These are phyloP conservation scores for Tetheella fluctuosa DNA, from an alignment of 2,888 invertebrate species.

Conservation along the genomic window DNA sequence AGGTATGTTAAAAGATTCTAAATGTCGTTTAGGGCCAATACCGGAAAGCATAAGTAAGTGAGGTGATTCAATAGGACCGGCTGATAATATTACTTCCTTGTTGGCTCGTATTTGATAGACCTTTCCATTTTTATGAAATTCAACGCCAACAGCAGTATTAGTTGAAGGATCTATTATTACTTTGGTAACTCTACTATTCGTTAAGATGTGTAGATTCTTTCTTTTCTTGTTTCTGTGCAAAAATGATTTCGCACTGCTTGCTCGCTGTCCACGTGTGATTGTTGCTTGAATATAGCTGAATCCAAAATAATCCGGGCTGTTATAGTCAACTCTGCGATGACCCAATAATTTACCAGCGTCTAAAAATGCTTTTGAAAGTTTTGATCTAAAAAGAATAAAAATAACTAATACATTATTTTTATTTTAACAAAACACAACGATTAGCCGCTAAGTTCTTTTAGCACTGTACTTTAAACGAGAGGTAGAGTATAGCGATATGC, in stretches of 20 bases:
- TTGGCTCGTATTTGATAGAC: slow-evolving; percentile 68
- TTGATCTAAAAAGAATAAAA: slow-evolving; percentile 57
- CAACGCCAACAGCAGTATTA: slow-evolving; percentile 70
- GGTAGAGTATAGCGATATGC: too few species aligned
- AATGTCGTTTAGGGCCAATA: slow-evolving; percentile 85
- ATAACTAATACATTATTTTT: too few species aligned
- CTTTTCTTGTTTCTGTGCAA: slow-evolving; percentile 80
- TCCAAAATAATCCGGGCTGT: slow-evolving; percentile 86
- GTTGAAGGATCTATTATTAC: slow-evolving; percentile 83
- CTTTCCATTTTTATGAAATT: slow-evolving; percentile 70
- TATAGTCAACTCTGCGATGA: slow-evolving; percentile 87
- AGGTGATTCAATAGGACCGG: slow-evolving; percentile 91
- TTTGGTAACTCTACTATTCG: slow-evolving; percentile 82
- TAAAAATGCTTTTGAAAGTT: slow-evolving; percentile 87
- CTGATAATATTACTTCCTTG: slow-evolving; percentile 86
- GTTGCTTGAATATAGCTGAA: slow-evolving; percentile 80
- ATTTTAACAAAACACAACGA: background rate
- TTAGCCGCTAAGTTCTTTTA: slow-evolving; percentile 11
- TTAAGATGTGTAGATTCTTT: slow-evolving; percentile 83
- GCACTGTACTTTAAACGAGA: too few species aligned
- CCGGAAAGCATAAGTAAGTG: slow-evolving; percentile 89
- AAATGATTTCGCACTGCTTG: slow-evolving; percentile 84
- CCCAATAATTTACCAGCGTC: slow-evolving; percentile 86
- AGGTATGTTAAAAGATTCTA: slow-evolving; percentile 83
- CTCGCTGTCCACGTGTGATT: slow-evolving; percentile 76